Base-by-base conservation (phyloP, 2,888 invertebrate species). In the Orthosia incerta region DNA sequence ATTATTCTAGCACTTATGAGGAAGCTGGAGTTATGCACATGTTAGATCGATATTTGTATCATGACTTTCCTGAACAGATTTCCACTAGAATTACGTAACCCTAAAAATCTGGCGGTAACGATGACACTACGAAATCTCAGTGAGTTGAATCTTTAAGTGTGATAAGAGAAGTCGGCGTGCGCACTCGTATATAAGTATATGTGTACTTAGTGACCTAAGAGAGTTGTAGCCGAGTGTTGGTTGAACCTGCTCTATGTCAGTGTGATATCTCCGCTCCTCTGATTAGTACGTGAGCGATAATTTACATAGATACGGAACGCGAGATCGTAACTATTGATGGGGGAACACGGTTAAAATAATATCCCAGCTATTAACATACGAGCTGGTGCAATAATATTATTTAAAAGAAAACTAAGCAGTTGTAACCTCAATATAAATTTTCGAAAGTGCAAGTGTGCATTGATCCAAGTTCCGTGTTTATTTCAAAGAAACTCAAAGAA, bases 111-210 rank as follows among this genome's bases (percentile, higher is more conserved):
- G 18, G 20, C 55, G 0, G 75, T 67, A 75, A 75, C 50, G 60
- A 75, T 75, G 74, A 75, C 60, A 39, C 53, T 26, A 67, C 26
- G 15, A 60, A 61, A 75, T 75, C 48, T 20, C 39, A 75, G 48
- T 12, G 20, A 67, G 26, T 11, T 16, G 20, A 67, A 61, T 55
- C 53, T 45, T 55, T 48, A 57, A 51, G 26, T 55, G 13, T 66
- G 76, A 67, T 75, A 75, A 75, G 48, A 48, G 0, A 23, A 65
- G 12, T 4, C 16, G 26, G 12, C 50, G 39, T 26, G 45, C 18
- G 20, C 15, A 50, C 18, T 26, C 50, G 23, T 60, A 48, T 53
- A 39, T 60, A 51, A 23, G 16, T 23, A 16, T n/a, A 26, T 71
- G 60, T 62, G 15, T 74, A 39, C n/a, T 26, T 26, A 45, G 9